Base-by-base conservation (phyloP, 2,888 invertebrate genomes). In the Cantharis lateralis region DNA sequence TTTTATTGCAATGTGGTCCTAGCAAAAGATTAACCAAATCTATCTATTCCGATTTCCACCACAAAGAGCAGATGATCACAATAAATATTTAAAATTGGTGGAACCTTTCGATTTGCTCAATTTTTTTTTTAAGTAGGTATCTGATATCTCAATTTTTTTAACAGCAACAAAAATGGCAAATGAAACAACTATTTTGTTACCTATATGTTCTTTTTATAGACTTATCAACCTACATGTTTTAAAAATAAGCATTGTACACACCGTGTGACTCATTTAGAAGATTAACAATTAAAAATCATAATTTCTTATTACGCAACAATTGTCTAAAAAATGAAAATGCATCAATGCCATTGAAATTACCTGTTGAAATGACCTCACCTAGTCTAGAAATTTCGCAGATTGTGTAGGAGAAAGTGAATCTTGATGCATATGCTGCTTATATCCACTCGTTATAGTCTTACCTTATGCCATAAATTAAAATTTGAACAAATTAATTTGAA, bases 401-500 rank as follows among this genome's bases (percentile, higher is more conserved):
- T 20, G 48, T 26, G 69, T 62, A 69, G 68, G 73, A 73, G 73
- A 73, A 73, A 73, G 73, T 62, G 68, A 73, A 24, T 69, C 69
- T 62, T 18, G 69, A 62, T 62, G 68, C 73, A 73, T 69, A 73
- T 73, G 73, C 73, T 69, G 62, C 66, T 24, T 62, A 62, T 18
- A 69, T 15, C 11, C 16, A 62, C 15, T 62, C 62, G 18, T 73
- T 73, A 62, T 11, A 20, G 10, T 20, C n/a, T 24, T 13, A 24
- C 64, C n/a, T 24, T n/a, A 20, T 11, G 64, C 18, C 13, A 5
- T 20, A 66, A 66, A 66, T 66, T 20, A n/a, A 66, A 66, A 66
- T n/a, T 66, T 66, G 18, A 66, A n/a, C n/a, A n/a, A n/a, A 24
- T n/a, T 66, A 20, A 20, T 66, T n/a, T 13, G n/a, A 20, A 24